These are phyloP conservation scores for Morone saxatilis DNA, from an alignment of 2,113 vertebrate species.

Conservation along the genomic window DNA sequence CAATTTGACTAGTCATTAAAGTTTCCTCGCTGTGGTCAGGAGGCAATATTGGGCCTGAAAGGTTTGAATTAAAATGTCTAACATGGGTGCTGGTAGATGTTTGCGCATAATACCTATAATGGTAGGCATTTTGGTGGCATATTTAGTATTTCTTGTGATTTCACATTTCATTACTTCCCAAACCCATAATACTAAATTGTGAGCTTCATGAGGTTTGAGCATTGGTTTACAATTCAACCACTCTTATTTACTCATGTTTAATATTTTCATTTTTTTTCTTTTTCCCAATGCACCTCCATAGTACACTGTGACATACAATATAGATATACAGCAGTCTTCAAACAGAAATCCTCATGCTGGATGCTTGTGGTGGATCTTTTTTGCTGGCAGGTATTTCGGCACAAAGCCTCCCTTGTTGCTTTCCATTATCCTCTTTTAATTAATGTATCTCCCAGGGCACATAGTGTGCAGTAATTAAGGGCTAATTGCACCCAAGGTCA, in stretches of 20 bases:
- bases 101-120: constrained; percentile 42
- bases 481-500: constrained; percentile 71
- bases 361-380: constrained; percentile 21
- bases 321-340: not conserved
- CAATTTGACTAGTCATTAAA: constrained; percentile 60
- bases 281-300: not conserved
- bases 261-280: not conserved
- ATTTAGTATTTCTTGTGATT: constrained; percentile 47
- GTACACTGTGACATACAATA: not conserved
- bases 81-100: constrained; percentile 39
- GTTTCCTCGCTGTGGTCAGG: constrained; percentile 63
- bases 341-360: not conserved
- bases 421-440: constrained; percentile 65
- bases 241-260: not conserved
- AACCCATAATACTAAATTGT: constrained; percentile 50
- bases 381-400: constrained; percentile 53
- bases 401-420: constrained; percentile 41
- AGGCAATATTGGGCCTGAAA: constrained; percentile 61
- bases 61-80: constrained; percentile 66
- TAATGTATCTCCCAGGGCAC: constrained; percentile 62
- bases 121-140: constrained; percentile 38
- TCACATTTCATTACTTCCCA: constrained; percentile 69
- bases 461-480: constrained; percentile 65
- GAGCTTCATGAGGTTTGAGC: constrained; percentile 34
- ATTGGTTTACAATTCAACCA: constrained; percentile 10